These are phyloP conservation scores for Cryptotis parvus DNA, from an alignment of 2,113 vertebrate genomes.

Conservation along the genomic window DNA sequence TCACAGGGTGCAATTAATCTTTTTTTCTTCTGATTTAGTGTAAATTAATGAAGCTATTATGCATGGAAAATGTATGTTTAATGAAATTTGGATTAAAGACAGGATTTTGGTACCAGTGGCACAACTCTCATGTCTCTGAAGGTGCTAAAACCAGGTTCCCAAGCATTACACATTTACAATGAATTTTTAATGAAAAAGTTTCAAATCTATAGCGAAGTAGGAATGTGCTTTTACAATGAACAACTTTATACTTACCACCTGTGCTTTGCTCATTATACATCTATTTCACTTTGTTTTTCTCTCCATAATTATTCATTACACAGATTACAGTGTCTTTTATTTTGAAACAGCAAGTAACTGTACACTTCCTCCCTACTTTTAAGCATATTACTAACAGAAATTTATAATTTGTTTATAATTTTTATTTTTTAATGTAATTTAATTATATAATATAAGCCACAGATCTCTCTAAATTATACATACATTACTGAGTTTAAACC, in stretches of 20 bases:
- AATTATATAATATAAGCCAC: neutral
- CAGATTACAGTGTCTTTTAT: constrained; percentile 19
- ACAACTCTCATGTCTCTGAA: neutral
- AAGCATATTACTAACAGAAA: neutral
- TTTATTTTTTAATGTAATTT: constrained; percentile 4
- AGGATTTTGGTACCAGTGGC: constrained; percentile 25
- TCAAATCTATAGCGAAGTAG: neutral
- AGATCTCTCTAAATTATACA: neutral
- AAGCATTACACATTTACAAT: neutral
- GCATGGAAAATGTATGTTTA: neutral
- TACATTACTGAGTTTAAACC: neutral
- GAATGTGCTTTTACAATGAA: neutral
- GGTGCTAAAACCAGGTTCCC: neutral
- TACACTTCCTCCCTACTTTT: neutral
- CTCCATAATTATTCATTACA: neutral
- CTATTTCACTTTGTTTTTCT: neutral
- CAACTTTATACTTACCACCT: neutral
- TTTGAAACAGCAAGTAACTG: neutral
- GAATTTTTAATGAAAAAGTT: constrained; percentile 25
- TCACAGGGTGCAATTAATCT: neutral
- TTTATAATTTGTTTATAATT: neutral
- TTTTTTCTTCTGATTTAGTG: neutral
- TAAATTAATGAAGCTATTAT: constrained; percentile 30
- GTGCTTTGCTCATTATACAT: neutral
- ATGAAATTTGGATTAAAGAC: constrained; percentile 14